Conservation (phyloP, 2,888 invertebrate species). For the Octonoba sinensis region DNA sequence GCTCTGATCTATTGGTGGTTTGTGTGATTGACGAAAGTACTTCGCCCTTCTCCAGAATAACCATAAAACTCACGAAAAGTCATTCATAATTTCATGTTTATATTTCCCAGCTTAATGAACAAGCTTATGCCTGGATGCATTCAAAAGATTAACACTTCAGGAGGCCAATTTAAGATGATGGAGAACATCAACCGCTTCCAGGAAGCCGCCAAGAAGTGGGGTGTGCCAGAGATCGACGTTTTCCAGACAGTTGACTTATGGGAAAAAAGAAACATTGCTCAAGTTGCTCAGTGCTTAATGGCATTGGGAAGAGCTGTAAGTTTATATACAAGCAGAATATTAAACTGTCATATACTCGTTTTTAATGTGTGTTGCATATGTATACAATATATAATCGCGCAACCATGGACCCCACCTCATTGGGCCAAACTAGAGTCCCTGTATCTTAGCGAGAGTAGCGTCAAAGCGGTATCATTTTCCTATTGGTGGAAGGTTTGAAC, state of each 20-base stretch:
- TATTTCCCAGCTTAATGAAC: slow-evolving; percentile 81
- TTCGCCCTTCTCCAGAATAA: too few species aligned
- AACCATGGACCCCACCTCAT: too few species aligned
- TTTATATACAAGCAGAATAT: neutral
- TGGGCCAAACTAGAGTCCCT: too few species aligned
- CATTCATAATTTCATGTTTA: neutral
- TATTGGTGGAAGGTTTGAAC: too few species aligned
- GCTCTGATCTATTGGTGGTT: too few species aligned
- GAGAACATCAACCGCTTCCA: slow-evolving; percentile 98
- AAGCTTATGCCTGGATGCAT: slow-evolving; percentile 93
- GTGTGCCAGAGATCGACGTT: slow-evolving; percentile 97
- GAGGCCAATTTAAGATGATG: slow-evolving; percentile 99
- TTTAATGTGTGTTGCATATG: too few species aligned
- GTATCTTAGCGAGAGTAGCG: too few species aligned
- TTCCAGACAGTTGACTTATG: slow-evolving; percentile 99
- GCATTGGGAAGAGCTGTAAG: slow-evolving; percentile 89
- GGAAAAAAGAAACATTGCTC: slow-evolving; percentile 95
- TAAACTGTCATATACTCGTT: too few species aligned
- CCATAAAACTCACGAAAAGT: too few species aligned
- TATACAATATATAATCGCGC: too few species aligned
- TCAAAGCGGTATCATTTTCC: too few species aligned
- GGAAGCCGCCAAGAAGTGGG: slow-evolving; percentile 94
- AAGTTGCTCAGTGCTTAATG: slow-evolving; percentile 94
- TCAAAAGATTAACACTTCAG: slow-evolving; percentile 94
- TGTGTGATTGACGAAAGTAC: too few species aligned